These are phyloP conservation scores for Garra rufa DNA, from an alignment of 2,113 vertebrate genomes.

Conservation along the genomic window DNA sequence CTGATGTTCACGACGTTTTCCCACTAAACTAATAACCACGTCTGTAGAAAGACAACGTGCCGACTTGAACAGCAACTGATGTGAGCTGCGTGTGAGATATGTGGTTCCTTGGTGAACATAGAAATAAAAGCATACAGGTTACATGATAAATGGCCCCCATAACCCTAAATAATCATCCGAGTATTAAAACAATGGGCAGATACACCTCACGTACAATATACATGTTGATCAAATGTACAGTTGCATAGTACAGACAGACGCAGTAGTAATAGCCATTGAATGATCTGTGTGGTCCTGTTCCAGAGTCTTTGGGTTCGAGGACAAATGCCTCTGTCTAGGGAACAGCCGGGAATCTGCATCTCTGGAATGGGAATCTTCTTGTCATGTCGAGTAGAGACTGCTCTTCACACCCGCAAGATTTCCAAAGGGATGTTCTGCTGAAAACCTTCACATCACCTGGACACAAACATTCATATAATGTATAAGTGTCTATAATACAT, in stretches of 20 bases:
- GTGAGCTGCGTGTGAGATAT: conserved; percentile 75
- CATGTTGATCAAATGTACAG: conserved; percentile 89
- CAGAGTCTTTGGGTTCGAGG: conserved; percentile 88
- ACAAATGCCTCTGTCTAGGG: conserved; percentile 70
- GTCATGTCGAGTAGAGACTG: background rate
- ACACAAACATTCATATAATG: conserved; percentile 24
- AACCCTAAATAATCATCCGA: conserved; percentile 72
- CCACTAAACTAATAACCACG: background rate
- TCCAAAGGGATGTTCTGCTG: background rate
- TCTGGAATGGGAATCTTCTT: conserved; percentile 7
- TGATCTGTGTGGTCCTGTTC: conserved; percentile 80
- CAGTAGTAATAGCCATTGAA: conserved; percentile 64
- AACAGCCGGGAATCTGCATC: conserved; percentile 16
- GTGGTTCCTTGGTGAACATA: conserved; percentile 70
- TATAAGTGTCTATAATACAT: background rate
- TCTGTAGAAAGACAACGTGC: background rate
- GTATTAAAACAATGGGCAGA: conserved; percentile 79
- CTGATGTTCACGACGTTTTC: background rate
- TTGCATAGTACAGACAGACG: conserved; percentile 94
- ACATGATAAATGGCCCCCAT: conserved; percentile 79
- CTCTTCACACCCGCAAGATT: background rate
- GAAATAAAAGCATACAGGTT: conserved; percentile 58
- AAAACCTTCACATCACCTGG: conserved; percentile 74
- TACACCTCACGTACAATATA: conserved; percentile 81
- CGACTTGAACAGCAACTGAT: conserved; percentile 64